Conservation (phyloP, 2,888 invertebrate species). For the Melipona bicolor region DNA sequence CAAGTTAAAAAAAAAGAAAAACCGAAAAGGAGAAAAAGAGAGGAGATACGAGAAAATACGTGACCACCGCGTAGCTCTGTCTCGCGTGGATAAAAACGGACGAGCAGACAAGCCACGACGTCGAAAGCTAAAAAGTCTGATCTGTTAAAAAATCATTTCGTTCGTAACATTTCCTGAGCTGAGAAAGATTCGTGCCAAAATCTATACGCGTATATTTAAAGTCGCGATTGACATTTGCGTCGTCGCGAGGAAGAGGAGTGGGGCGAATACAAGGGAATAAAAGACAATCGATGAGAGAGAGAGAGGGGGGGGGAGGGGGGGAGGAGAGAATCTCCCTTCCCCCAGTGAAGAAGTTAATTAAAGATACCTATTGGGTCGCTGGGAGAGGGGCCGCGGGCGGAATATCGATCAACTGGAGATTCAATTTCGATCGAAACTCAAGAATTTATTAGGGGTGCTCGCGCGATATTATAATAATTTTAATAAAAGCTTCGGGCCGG, state of each 20-base stretch:
- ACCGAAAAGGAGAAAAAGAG: too few species aligned
- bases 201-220: too few species aligned
- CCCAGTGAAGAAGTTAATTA: slow-evolving; percentile 41
- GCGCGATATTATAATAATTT: slow-evolving; percentile 78
- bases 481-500: slow-evolving; percentile 74
- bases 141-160: too few species aligned
- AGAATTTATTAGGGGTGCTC: slow-evolving; percentile 58
- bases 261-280: background rate
- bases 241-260: background rate
- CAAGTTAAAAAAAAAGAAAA: too few species aligned
- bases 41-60: background rate
- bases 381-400: slow-evolving; percentile 28
- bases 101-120: background rate
- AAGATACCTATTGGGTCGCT: slow-evolving; percentile 14
- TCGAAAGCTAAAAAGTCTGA: background rate
- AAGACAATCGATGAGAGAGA: background rate
- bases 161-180: too few species aligned
- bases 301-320: background rate
- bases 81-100: background rate
- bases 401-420: slow-evolving; percentile 59
- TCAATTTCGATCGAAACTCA: slow-evolving; percentile 48
- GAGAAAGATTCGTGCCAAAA: too few species aligned
- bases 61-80: background rate
- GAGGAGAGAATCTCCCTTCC: background rate
- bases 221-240: slow-evolving; percentile 19